Base-by-base conservation (phyloP, 2,888 invertebrate species). In the Noctua janthina region DNA sequence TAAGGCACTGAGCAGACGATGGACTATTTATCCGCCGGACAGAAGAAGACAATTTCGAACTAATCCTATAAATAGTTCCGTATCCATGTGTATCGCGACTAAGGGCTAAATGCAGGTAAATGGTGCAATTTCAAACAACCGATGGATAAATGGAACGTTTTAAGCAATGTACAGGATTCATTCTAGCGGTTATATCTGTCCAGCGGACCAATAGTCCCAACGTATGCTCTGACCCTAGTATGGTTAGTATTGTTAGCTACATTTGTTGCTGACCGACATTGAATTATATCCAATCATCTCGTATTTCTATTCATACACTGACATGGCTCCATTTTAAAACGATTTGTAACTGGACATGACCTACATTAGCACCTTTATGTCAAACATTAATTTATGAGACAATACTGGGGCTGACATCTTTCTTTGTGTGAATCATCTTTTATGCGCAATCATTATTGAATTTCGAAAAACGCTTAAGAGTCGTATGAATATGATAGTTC, bases 301-400 rank as follows among this genome's bases (percentile, higher is more conserved):
- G 82, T 88, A 79, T 71, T 87, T 87, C 82, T 62, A 89, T 89
- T 84, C 83, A 88, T 81, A 88, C 87, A 88, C 85, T 88, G 78
- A 89, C 87, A 87, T 88, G 68, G n/a, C 66, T 73, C 62, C 77
- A 76, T 82, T 49, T 83, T 86, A 71, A 82, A 86, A 81, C 64
- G 73, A 69, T 74, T 74, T 43, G 29, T 13, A 56, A 29, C 29
- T 74, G 59, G 71, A 81, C 6, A 72, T 81, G 82, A 84, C 67
- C 71, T 74, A 67, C 15, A 70, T 74, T 74, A 71, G 51, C 39
- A 68, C 17, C 15, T 5, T 17, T 23, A 29, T 23, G 10, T 23
- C 15, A 11, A 67, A 35, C 11, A 20, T 56, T 46, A 35, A 62
- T 64, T 49, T 15, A 11, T 43, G 15, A n/a, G 35, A 35, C 23